A percentile compares a stretch with the other conserved stretches of the same genome.
These are phyloP conservation scores for Hoplodrina blanda DNA, from an alignment of 2,888 invertebrate species.

Conservation along the genomic window DNA sequence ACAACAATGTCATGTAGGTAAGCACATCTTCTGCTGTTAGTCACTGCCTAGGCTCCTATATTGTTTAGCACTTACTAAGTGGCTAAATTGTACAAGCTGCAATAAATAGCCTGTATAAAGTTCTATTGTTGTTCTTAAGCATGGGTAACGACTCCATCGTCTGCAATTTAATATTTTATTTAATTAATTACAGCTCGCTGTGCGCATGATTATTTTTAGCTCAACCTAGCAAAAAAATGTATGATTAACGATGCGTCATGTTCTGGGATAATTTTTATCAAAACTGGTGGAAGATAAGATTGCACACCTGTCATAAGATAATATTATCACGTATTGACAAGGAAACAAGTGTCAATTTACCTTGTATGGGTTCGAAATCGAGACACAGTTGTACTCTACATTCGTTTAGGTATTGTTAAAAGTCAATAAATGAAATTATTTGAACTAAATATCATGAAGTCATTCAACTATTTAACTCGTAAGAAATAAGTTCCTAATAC, in stretches of 20 bases:
- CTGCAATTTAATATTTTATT: slow-evolving; percentile 32
- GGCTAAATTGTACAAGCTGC: not conserved
- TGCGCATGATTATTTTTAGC: slow-evolving; percentile 35
- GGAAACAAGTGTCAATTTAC: slow-evolving; percentile 10
- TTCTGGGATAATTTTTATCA: slow-evolving; percentile 34
- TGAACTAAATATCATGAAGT: not conserved
- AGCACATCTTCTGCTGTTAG: slow-evolving; percentile 23
- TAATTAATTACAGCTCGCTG: slow-evolving; percentile 37
- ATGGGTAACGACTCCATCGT: slow-evolving; percentile 1
- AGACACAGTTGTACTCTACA: not conserved
- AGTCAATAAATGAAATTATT: not conserved
- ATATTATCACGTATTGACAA: slow-evolving; percentile 5
- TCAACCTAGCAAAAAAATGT: slow-evolving; percentile 26
- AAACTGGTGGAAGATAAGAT: slow-evolving; percentile 35
- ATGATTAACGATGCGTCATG: slow-evolving; percentile 44
- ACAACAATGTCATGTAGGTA: slow-evolving; percentile 28
- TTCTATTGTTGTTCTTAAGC: slow-evolving; percentile 4
- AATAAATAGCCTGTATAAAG: not conserved
- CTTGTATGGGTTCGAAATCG: not conserved
- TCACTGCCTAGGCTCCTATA: slow-evolving; percentile 14
- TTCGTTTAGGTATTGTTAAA: not conserved
- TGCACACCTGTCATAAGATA: slow-evolving; percentile 15
- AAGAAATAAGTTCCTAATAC: not conserved
- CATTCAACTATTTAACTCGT: not conserved
- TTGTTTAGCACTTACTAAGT: slow-evolving; percentile 8